These are phyloP conservation scores for Bimastos eiseni DNA, from an alignment of 2,888 invertebrate genomes.

Conservation along the genomic window DNA sequence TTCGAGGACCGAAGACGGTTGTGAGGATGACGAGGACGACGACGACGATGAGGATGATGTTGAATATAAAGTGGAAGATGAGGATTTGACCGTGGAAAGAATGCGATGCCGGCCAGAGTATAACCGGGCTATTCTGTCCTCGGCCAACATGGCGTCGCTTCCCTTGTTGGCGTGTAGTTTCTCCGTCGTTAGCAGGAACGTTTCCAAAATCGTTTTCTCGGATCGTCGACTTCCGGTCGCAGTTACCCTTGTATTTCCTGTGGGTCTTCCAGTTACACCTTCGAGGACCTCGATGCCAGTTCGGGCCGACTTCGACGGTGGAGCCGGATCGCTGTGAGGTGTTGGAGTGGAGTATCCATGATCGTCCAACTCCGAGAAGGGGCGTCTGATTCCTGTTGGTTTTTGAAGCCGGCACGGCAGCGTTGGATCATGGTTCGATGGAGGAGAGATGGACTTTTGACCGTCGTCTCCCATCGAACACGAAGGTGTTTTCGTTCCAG, in stretches of 20 bases:
- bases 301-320: neutral
- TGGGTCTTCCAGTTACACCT: neutral
- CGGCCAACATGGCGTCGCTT: conserved; percentile 38
- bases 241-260: neutral
- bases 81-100: neutral
- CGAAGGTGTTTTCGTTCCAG: neutral
- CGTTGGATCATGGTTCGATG: neutral
- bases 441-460: neutral
- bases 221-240: neutral
- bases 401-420: neutral
- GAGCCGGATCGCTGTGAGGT: neutral
- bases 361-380: neutral
- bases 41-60: neutral
- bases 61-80: neutral
- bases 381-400: neutral
- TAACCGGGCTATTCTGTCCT: conserved; percentile 37
- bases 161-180: conserved; percentile 41
- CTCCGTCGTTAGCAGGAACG: conserved; percentile 40
- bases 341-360: neutral
- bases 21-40: neutral
- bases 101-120: conserved; percentile 1
- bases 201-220: conserved; percentile 33
- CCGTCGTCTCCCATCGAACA: neutral
- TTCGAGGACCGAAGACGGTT: neutral
- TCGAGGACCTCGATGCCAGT: neutral